Conservation (phyloP, 2,888 invertebrate species). For the Andrena fulva region DNA sequence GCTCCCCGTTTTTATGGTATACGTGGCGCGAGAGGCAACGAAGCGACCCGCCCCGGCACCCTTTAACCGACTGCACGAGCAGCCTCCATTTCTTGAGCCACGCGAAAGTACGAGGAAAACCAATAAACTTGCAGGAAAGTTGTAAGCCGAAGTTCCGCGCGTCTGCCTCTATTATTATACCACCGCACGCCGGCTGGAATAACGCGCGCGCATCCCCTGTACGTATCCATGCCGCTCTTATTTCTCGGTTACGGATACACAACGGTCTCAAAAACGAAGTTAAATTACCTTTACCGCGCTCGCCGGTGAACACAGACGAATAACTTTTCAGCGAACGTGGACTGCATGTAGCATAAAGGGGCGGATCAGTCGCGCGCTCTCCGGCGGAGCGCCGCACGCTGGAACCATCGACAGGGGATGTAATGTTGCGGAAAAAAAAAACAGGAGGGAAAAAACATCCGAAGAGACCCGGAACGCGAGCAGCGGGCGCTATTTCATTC, state of each 20-base stretch:
- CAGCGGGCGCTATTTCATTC: constrained; percentile 37
- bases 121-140: constrained; percentile 66
- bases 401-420: not conserved
- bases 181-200: constrained; percentile 22
- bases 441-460: not conserved
- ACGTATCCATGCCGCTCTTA: constrained; percentile 23
- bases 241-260: constrained; percentile 37
- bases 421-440: not conserved
- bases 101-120: constrained; percentile 51
- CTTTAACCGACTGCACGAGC: constrained; percentile 22
- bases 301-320: not conserved
- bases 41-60: constrained; percentile 5
- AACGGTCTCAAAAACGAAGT: constrained; percentile 33
- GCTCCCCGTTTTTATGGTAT: not conserved
- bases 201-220: constrained; percentile 22
- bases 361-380: no score
- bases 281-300: constrained; percentile 34
- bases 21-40: not conserved
- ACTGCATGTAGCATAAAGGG: not conserved
- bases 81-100: constrained; percentile 46
- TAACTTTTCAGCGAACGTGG: not conserved
- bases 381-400: not conserved
- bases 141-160: constrained; percentile 62
- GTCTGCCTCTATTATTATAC: constrained; percentile 59
- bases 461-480: not conserved